Conservation (phyloP, 2,113 vertebrate species). For the Tinamus guttatus region DNA sequence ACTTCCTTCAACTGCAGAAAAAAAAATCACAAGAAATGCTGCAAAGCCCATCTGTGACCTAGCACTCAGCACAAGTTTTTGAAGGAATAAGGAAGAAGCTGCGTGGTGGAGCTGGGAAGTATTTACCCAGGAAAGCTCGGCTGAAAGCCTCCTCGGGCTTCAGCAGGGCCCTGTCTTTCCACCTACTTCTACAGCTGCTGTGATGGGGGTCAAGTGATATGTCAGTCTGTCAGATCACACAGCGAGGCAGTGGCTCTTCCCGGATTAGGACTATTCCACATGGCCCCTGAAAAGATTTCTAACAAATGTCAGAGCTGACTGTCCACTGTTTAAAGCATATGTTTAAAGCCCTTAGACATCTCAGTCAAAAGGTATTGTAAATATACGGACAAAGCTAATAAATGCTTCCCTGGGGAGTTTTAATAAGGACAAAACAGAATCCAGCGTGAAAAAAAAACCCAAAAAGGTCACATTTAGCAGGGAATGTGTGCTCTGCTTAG, state of each 20-base stretch:
- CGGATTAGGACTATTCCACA: conserved; percentile 69
- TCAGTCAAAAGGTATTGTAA: conserved; percentile 75
- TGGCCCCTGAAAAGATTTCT: conserved; percentile 64
- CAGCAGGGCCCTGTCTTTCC: neutral
- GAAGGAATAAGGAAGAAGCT: neutral
- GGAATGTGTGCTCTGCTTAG: neutral
- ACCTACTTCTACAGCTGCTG: conserved; percentile 55
- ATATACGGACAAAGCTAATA: conserved; percentile 63
- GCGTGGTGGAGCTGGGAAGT: neutral
- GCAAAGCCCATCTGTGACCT: neutral
- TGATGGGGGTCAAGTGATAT: conserved; percentile 73
- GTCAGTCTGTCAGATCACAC: conserved; percentile 77
- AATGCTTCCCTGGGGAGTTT: conserved; percentile 16
- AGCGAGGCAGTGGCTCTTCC: conserved; percentile 70
- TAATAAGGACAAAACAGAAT: conserved; percentile 5
- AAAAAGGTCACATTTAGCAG: neutral
- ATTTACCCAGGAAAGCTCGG: neutral
- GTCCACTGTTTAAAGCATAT: conserved; percentile 60
- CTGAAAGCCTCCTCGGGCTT: neutral
- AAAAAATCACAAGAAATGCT: neutral
- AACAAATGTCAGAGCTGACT: conserved; percentile 64
- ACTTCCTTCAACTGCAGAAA: neutral
- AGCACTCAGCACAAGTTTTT: neutral
- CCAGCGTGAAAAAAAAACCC: neutral
- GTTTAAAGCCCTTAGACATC: conserved; percentile 68